phyloP scores from a whole-genome alignment of 2,888 invertebrate genomes.

The Troglohyphantes excavatus region DNA sequence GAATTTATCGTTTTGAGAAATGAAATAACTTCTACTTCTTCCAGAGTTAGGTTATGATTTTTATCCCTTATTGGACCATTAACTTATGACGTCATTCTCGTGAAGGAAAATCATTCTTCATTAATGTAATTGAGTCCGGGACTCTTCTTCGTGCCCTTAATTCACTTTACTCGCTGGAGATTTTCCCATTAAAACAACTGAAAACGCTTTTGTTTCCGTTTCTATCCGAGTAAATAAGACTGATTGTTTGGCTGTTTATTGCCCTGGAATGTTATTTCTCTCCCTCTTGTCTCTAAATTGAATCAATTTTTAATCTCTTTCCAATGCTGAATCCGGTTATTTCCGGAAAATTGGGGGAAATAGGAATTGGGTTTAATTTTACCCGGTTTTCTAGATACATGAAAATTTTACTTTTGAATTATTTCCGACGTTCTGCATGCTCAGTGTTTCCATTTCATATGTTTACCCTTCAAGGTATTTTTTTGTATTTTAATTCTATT shows the following conservation, averaged over 20 bases:
- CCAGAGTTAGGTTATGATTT: conserved; percentile 36
- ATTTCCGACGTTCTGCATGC: too few species aligned
- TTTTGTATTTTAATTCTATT: too few species aligned
- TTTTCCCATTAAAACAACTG: conserved; percentile 45
- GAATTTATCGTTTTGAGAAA: conserved; percentile 10
- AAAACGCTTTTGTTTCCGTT: conserved; percentile 15
- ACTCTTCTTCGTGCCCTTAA: conserved; percentile 24
- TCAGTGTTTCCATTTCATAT: not conserved
- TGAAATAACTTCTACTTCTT: conserved; percentile 1
- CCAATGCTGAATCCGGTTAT: conserved; percentile 36
- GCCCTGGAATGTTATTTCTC: conserved; percentile 38
- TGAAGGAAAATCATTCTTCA: conserved; percentile 34
- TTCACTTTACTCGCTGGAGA: conserved; percentile 50
- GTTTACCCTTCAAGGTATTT: too few species aligned
- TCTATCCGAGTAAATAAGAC: conserved; percentile 21
- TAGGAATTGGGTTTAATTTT: too few species aligned
- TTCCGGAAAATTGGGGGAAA: not conserved
- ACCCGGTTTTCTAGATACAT: not conserved
- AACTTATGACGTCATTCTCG: conserved; percentile 47
- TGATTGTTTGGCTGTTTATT: conserved; percentile 53
- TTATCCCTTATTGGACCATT: conserved; percentile 39
- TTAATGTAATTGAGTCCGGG: conserved; percentile 37
- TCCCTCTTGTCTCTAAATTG: conserved; percentile 43
- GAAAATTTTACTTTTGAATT: too few species aligned
- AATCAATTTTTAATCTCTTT: conserved; percentile 72